phyloP scores from a whole-genome alignment of 2,888 invertebrate species.

The Spilarctia lutea region DNA sequence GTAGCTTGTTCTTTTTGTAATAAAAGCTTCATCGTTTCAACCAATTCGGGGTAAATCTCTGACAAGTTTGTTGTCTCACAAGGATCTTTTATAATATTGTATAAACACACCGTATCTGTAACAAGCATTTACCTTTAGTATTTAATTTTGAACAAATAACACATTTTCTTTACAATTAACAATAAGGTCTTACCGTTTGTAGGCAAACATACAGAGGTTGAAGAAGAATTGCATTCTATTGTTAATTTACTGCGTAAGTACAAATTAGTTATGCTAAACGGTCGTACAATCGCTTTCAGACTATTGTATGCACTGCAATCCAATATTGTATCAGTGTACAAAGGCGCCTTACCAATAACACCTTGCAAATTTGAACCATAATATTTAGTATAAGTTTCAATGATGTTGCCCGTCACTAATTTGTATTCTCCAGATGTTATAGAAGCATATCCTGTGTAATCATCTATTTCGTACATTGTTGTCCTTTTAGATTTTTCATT shows the following conservation, averaged over 20 bases:
- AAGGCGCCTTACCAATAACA: conserved; percentile 62
- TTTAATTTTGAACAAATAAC: not conserved
- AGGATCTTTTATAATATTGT: conserved; percentile 73
- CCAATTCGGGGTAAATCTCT: conserved; percentile 58
- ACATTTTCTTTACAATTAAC: not conserved
- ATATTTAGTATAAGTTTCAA: conserved; percentile 56
- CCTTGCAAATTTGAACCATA: conserved; percentile 67
- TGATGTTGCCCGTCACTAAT: conserved; percentile 67
- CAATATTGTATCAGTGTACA: conserved; percentile 61
- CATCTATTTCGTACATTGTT: conserved; percentile 73
- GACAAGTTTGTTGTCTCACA: conserved; percentile 73
- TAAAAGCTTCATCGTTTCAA: conserved; percentile 50
- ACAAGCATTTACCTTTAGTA: not conserved
- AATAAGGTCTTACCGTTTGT: conserved; percentile 25
- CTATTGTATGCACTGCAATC: conserved; percentile 61
- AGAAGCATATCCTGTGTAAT: conserved; percentile 65
- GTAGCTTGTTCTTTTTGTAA: conserved; percentile 61
- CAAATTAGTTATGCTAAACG: conserved; percentile 51
- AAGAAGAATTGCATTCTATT: conserved; percentile 56
- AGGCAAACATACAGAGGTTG: conserved; percentile 62
- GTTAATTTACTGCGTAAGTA: conserved; percentile 58
- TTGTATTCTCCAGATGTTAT: conserved; percentile 71
- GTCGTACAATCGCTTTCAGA: conserved; percentile 55
- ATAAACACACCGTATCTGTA: conserved; percentile 70
- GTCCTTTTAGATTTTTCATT: conserved; percentile 64